Evolutionary conservation across 2,888 invertebrate species (phyloP).

Genomic region (Eurytoma californica): DNA sequence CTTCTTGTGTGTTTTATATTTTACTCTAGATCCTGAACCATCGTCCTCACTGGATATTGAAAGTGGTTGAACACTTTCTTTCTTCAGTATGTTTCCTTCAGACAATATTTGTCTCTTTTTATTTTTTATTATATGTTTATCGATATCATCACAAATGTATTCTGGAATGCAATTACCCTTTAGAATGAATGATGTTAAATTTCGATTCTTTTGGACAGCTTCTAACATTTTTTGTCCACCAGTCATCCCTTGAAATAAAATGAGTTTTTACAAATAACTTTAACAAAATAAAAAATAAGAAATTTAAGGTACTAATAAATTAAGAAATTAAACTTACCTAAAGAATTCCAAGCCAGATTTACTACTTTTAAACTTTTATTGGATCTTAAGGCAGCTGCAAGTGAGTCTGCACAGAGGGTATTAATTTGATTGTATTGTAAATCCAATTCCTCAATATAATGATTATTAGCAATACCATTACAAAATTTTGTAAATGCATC

Average conservation of each 20-base stretch:
- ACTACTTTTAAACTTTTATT: conserved; percentile 69
- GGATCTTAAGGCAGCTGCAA: conserved; percentile 65
- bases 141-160: conserved; percentile 68
- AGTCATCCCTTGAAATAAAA: conserved; percentile 36
- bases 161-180: conserved; percentile 73
- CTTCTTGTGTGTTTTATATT: conserved; percentile 35
- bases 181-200: conserved; percentile 65
- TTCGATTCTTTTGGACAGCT: conserved; percentile 66
- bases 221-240: conserved; percentile 70
- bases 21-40: background rate
- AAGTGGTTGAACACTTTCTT: conserved; percentile 19
- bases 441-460: conserved; percentile 70
- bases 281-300: background rate
- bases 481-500: conserved; percentile 70
- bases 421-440: conserved; percentile 73
- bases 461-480: conserved; percentile 68
- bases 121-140: conserved; percentile 62
- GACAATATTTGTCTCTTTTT: conserved; percentile 55
- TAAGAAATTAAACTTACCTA: conserved; percentile 62
- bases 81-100: conserved; percentile 21
- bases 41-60: conserved; percentile 33
- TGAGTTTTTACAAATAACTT: background rate
- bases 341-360: conserved; percentile 72
- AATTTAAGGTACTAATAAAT: background rate
- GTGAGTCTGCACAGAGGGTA: conserved; percentile 66